These are phyloP conservation scores for Reticulitermes lucifugus DNA, from an alignment of 2,888 invertebrate genomes.

Conservation along the genomic window DNA sequence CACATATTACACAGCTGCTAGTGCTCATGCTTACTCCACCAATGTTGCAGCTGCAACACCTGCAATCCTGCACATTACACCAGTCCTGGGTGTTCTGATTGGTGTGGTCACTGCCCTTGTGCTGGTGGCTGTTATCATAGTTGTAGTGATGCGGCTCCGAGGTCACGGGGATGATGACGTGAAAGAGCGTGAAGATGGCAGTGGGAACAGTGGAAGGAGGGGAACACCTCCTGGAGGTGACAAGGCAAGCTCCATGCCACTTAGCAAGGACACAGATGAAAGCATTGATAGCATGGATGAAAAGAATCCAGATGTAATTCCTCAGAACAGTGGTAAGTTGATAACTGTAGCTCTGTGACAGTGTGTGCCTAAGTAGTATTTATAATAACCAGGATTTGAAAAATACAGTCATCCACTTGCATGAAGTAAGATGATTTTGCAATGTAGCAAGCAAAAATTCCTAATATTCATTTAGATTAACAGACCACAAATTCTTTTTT, in stretches of 20 bases:
- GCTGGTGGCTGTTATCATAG: constrained; percentile 66
- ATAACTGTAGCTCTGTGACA: no score
- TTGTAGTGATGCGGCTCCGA: constrained; percentile 67
- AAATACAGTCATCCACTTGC: no score
- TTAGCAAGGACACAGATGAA: constrained; percentile 66
- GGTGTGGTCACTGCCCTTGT: constrained; percentile 68
- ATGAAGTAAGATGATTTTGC: no score
- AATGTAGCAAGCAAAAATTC: no score
- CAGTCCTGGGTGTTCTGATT: constrained; percentile 67
- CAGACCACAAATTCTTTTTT: no score
- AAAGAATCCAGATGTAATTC: constrained; percentile 71
- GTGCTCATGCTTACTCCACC: no score
- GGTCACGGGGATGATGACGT: constrained; percentile 56
- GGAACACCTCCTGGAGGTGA: constrained; percentile 44
- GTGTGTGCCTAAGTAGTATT: no score
- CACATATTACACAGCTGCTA: no score
- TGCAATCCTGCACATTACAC: constrained; percentile 67
- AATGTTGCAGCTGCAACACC: constrained; percentile 63
- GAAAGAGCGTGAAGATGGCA: constrained; percentile 59
- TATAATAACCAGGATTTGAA: no score
- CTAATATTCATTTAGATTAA: no score
- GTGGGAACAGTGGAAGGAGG: constrained; percentile 33
- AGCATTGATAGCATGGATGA: constrained; percentile 68
- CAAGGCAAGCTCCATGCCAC: constrained; percentile 64
- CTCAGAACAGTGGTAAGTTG: constrained; percentile 65